phyloP scores from a whole-genome alignment of 2,888 invertebrate genomes.

The Parnassius apollo region DNA sequence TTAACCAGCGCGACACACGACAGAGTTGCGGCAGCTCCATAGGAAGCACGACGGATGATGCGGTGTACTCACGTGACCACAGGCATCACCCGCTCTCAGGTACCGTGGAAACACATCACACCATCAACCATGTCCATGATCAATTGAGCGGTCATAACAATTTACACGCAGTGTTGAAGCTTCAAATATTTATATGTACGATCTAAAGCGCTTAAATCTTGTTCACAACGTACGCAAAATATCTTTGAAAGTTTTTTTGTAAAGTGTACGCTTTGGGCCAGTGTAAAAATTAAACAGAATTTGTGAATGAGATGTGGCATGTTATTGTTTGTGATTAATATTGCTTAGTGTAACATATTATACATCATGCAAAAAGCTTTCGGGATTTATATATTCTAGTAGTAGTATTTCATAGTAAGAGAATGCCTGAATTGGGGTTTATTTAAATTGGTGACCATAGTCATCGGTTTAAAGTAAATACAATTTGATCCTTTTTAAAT shows the following conservation, averaged over 20 bases:
- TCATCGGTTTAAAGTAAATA: too few species aligned
- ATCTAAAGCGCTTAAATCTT: slow-evolving; percentile 5
- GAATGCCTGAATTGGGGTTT: too few species aligned
- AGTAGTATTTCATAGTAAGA: slow-evolving; percentile 4
- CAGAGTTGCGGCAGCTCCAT: slow-evolving; percentile 74
- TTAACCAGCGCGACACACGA: slow-evolving; percentile 59
- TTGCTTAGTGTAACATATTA: slow-evolving; percentile 20
- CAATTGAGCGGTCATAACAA: neutral
- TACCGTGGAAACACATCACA: slow-evolving; percentile 34
- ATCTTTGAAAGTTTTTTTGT: neutral
- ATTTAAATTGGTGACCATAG: too few species aligned
- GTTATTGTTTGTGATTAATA: slow-evolving; percentile 24
- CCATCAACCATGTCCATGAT: neutral
- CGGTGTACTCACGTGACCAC: slow-evolving; percentile 64
- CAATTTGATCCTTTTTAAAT: too few species aligned
- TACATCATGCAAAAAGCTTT: slow-evolving; percentile 20
- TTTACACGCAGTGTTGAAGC: slow-evolving; percentile 21
- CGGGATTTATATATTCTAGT: slow-evolving; percentile 7
- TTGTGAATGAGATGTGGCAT: slow-evolving; percentile 9
- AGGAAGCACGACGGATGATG: slow-evolving; percentile 69
- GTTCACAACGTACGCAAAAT: neutral
- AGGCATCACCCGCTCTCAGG: slow-evolving; percentile 67
- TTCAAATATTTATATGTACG: slow-evolving; percentile 15
- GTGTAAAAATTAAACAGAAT: too few species aligned
- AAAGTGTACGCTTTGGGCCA: too few species aligned